Evolutionary conservation across 2,888 invertebrate species (phyloP), one percentile per base, ranked within the genome.

Genomic region (Pandemis cinnamomeana): DNA sequence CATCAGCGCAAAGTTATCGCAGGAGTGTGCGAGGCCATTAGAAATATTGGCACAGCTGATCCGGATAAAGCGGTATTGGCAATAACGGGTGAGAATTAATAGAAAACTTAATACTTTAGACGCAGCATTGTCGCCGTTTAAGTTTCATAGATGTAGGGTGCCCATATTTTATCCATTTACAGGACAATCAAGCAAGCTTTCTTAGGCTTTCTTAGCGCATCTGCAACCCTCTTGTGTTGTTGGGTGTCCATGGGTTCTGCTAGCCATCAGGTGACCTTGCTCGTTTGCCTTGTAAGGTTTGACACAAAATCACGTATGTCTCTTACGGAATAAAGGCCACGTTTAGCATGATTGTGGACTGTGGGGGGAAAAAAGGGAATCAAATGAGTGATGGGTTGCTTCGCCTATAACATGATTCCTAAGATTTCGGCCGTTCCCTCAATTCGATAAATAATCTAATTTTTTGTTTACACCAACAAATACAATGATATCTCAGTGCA

Each of bases 61-160:
- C 73, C 51, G 69, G 69, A 69, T 73, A 13, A 61, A 15, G 69
- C 67, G 64, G 67, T 74, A 74, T 74, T 62, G 70, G 61, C 67
- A 74, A 74, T 74, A 74, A 46, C 55, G 53, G 70, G 41, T 41
- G 64, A 46, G 71, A 71, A 74, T 74, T 74, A 74, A 74, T 74
- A 67, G 70, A 74, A 74, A 74, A 74, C 46, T 71, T 74, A 67
- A 64, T 74, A 71, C 71, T 71, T 73, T 73, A 70, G 55, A 69
- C 51, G 67, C 58, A 44, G 58, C 67, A 71, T 62, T 62, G 74
- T 72, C 58, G 46, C 15, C 64, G 66, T 73, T 73, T 67, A 61
- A 74, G 74, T 71, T 71, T 73, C 63, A 73, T 66, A 66, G 67
- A 66, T 51, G 11, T 67, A 46, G 53, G 71, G 67, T 15, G 46